Evolutionary conservation across 1,140 invertebrate genomes (phyloP).

Genomic region (Zaprionus lachaisei): DNA sequence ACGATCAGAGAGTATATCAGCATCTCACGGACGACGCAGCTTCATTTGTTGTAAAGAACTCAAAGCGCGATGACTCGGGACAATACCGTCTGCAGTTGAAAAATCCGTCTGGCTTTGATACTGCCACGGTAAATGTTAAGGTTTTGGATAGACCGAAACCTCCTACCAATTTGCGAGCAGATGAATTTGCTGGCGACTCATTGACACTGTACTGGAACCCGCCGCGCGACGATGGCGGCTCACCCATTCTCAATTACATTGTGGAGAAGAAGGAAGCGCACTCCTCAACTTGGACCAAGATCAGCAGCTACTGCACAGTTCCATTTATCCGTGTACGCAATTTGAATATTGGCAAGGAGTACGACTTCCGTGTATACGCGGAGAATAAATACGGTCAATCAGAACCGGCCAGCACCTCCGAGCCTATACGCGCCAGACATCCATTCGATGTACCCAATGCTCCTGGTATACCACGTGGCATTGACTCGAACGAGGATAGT

Average conservation of each 20-base stretch:
- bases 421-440: constrained; percentile 97
- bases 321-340: constrained; percentile 96
- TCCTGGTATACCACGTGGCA: constrained; percentile 93
- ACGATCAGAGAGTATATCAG: constrained; percentile 92
- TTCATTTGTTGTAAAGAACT: constrained; percentile 95
- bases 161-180: constrained; percentile 94
- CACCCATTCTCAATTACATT: constrained; percentile 97
- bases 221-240: constrained; percentile 97
- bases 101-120: constrained; percentile 97
- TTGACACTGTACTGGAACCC: constrained; percentile 98
- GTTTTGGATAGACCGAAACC: constrained; percentile 96
- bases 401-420: constrained; percentile 94
- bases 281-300: constrained; percentile 93
- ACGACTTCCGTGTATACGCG: constrained; percentile 99
- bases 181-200: constrained; percentile 97
- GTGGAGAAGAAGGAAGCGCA: constrained; percentile 96
- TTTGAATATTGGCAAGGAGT: constrained; percentile 94
- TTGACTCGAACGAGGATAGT: constrained; percentile 96
- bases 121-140: constrained; percentile 96
- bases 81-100: constrained; percentile 96
- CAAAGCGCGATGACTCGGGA: constrained; percentile 95
- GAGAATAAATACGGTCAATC: constrained; percentile 98
- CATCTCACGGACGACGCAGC: constrained; percentile 95
- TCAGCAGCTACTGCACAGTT: constrained; percentile 95
- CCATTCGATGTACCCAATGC: constrained; percentile 97